Percentiles rank a stretch among this genome's conserved stretches.
phyloP scores from a whole-genome alignment of 2,888 invertebrate genomes.

The Drosophila tanythrix region DNA sequence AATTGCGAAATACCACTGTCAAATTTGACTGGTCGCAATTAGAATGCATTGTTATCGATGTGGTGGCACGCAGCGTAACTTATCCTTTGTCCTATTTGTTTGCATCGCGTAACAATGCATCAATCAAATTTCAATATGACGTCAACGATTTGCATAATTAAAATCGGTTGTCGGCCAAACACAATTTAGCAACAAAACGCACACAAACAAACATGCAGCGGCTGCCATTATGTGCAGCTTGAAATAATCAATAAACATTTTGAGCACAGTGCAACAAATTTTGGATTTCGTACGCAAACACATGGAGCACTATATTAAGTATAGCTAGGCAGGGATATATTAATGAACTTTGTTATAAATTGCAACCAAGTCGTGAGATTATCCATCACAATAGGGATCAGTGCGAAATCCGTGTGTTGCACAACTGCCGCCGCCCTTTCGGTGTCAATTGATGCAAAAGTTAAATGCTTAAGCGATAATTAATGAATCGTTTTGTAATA shows the following conservation, averaged over 20 bases:
- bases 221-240: constrained; percentile 6
- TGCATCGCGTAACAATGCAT: background rate
- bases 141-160: constrained; percentile 46
- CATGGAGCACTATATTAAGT: background rate
- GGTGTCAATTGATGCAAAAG: constrained; percentile 10
- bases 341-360: background rate
- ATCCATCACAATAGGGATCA: background rate
- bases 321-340: background rate
- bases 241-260: constrained; percentile 40
- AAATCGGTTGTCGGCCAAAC: constrained; percentile 31
- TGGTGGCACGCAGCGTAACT: background rate
- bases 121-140: constrained; percentile 21
- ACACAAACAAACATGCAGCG: constrained; percentile 7
- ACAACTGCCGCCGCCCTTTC: background rate
- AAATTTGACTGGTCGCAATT: background rate
- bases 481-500: constrained; percentile 26
- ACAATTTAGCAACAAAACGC: constrained; percentile 28
- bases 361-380: background rate
- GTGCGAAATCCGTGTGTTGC: constrained; percentile 6
- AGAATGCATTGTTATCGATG: background rate
- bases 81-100: background rate
- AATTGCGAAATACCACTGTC: background rate
- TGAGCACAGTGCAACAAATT: constrained; percentile 25
- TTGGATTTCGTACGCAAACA: background rate
- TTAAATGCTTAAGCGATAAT: constrained; percentile 23